Evolutionary conservation across 2,797 vertebrate species (phyloP).

Genomic region (Rachycentron canadum): DNA sequence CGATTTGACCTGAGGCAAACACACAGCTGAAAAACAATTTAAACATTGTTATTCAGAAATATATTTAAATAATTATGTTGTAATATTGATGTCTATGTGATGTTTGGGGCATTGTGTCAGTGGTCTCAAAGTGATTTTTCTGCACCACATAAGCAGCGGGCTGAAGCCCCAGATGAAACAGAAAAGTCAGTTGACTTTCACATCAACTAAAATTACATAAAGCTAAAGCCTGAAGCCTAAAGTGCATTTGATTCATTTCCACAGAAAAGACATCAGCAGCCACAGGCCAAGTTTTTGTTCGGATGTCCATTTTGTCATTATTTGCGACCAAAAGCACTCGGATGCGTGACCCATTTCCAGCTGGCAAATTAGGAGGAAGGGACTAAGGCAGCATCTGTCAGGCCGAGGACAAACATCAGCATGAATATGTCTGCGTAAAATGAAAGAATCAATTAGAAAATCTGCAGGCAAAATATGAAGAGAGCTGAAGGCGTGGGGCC

Average conservation of each 20-base stretch:
- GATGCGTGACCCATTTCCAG: slow-evolving; percentile 18
- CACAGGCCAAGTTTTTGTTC: not conserved
- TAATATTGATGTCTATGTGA: slow-evolving; percentile 4
- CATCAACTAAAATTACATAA: not conserved
- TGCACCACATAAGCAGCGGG: not conserved
- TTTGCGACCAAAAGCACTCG: slow-evolving; percentile 3
- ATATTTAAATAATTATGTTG: slow-evolving; percentile 1
- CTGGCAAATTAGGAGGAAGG: not conserved
- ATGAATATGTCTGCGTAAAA: not conserved
- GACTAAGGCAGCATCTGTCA: not conserved
- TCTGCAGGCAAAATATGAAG: not conserved
- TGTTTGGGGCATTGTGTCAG: not conserved
- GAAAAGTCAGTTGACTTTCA: not conserved
- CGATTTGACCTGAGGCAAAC: not conserved
- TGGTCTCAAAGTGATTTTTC: slow-evolving; percentile 4
- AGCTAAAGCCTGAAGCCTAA: not conserved
- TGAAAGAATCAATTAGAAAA: not conserved
- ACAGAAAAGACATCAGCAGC: not conserved
- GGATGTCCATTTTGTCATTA: slow-evolving; percentile 15
- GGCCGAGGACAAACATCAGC: not conserved
- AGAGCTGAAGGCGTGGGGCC: not conserved
- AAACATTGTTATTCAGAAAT: not conserved
- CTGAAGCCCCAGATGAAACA: not conserved
- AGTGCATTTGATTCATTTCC: not conserved
- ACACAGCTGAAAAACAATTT: not conserved